Percentiles rank a stretch among this genome's conserved stretches.
These are phyloP conservation scores for Staurois parvus DNA, from an alignment of 2,797 vertebrate genomes.

Conservation along the genomic window DNA sequence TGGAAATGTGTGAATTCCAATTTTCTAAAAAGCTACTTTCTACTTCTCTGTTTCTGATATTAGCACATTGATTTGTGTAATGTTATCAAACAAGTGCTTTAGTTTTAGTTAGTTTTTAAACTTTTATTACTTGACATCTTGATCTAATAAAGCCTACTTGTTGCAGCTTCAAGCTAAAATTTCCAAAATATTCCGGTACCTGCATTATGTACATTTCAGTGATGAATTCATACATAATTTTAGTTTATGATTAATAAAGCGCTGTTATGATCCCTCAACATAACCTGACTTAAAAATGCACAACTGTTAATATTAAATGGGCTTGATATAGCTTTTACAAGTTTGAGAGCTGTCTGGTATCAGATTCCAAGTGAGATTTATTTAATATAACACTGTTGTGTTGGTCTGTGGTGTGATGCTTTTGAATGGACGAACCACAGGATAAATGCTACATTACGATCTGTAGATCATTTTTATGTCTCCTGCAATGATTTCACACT, in stretches of 20 bases:
- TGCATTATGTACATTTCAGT: too few species aligned
- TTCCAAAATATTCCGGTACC: too few species aligned
- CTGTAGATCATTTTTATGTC: conserved; percentile 43
- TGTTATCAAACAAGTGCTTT: too few species aligned
- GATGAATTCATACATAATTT: too few species aligned
- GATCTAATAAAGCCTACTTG: too few species aligned
- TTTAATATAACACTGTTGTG: conserved; percentile 40
- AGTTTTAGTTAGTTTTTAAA: too few species aligned
- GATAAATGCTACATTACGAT: conserved; percentile 34
- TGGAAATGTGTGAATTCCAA: background rate
- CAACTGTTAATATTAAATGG: conserved; percentile 69
- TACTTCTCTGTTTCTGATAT: too few species aligned
- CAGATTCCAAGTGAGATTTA: conserved; percentile 60
- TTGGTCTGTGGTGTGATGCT: conserved; percentile 22
- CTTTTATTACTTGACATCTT: too few species aligned
- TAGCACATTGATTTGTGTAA: too few species aligned
- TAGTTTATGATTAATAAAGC: background rate
- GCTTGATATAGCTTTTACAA: conserved; percentile 70
- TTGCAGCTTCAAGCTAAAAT: too few species aligned
- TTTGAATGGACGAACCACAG: conserved; percentile 22
- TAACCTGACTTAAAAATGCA: conserved; percentile 69
- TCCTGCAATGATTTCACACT: conserved; percentile 36
- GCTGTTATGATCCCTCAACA: conserved; percentile 52
- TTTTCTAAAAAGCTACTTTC: background rate
- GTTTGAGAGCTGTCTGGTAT: conserved; percentile 71